Conservation (phyloP, 2,888 invertebrate species). For the Nomada flava region DNA sequence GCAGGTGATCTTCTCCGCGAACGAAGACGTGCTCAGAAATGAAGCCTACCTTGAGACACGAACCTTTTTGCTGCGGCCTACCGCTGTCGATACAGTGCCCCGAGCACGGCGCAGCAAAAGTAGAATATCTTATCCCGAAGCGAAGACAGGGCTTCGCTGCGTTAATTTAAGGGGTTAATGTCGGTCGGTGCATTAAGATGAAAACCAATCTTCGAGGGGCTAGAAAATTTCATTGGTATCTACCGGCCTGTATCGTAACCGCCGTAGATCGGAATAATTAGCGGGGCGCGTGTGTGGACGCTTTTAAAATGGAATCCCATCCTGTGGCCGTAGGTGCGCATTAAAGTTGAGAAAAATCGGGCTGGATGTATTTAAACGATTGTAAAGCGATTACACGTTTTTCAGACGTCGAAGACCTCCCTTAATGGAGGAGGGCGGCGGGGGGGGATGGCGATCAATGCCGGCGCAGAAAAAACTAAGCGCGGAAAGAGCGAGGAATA, state of each 20-base stretch:
- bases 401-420: conserved; percentile 40
- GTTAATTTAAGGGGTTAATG: conserved; percentile 18
- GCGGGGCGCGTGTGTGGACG: conserved; percentile 13
- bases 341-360: conserved; percentile 41
- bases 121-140: conserved; percentile 21
- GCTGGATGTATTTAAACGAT: conserved; percentile 53
- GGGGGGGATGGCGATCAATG: conserved; percentile 23
- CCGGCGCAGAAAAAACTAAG: conserved; percentile 49
- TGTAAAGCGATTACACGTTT: conserved; percentile 45
- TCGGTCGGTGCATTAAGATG: conserved; percentile 26
- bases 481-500: conserved; percentile 53
- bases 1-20: conserved; percentile 60
- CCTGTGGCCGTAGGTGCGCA: conserved; percentile 19
- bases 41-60: conserved; percentile 70
- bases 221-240: conserved; percentile 7
- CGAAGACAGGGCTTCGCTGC: background rate
- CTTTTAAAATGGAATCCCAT: conserved; percentile 3
- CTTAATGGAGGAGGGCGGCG: conserved; percentile 42
- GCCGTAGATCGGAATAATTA: conserved; percentile 44
- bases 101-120: background rate
- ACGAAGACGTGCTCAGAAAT: conserved; percentile 65
- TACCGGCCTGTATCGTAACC: conserved; percentile 11
- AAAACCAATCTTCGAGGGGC: background rate
- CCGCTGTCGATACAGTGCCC: conserved; percentile 40
- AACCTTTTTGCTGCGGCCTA: conserved; percentile 54